phyloP scores from a whole-genome alignment of 1,140 invertebrate species.

The Oscheius sp. region DNA sequence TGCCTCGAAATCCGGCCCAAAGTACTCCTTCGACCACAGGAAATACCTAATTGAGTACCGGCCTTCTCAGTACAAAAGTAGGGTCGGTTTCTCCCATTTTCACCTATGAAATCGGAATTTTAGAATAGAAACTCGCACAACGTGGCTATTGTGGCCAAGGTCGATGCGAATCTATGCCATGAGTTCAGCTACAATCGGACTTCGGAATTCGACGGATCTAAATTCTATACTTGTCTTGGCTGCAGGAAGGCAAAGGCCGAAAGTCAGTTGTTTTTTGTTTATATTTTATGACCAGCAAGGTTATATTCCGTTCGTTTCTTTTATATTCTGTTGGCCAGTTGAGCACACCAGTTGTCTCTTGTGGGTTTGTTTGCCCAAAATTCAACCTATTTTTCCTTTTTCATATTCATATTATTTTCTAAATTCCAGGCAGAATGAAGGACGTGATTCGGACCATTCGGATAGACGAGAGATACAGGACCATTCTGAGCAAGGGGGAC shows the following conservation, averaged over 20 bases:
- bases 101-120: background rate
- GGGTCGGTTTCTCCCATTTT: background rate
- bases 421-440: background rate
- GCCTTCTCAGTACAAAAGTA: background rate
- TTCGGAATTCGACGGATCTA: background rate
- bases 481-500: background rate
- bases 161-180: background rate
- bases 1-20: background rate
- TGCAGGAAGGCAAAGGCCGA: background rate
- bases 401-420: too few species aligned
- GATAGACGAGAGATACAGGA: background rate
- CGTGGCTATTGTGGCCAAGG: background rate
- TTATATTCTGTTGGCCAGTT: too few species aligned
- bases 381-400: too few species aligned
- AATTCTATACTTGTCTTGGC: background rate
- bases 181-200: conserved; percentile 6
- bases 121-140: background rate
- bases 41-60: background rate
- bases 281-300: background rate
- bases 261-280: background rate
- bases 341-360: too few species aligned
- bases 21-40: background rate
- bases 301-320: background rate
- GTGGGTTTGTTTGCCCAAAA: too few species aligned
- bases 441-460: background rate